A percentile compares a stretch with the other conserved stretches of the same genome.
Evolutionary conservation across 2,113 vertebrate species (phyloP).

Genomic region (human): DNA sequence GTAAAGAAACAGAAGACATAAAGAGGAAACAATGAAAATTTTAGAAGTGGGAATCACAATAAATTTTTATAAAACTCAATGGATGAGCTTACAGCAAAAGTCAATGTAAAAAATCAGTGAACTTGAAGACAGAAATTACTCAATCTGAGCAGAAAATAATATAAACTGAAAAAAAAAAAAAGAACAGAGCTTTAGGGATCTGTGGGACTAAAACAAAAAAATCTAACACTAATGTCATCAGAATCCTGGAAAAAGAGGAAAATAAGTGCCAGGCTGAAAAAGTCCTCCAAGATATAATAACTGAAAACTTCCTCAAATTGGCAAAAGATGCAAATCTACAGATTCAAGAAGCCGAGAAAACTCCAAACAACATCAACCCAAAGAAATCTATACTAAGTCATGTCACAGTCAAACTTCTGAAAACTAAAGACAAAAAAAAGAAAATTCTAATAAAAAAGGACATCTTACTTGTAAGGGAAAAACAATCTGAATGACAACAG

Average conservation of each 20-base stretch:
- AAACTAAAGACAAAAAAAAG: background rate
- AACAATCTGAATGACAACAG: background rate
- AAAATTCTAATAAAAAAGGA: background rate
- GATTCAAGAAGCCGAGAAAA: background rate
- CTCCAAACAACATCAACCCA: background rate
- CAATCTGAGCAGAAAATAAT: background rate
- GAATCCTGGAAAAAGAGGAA: background rate
- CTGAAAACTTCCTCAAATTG: background rate
- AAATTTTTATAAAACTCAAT: background rate
- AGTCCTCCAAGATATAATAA: background rate
- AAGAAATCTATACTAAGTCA: background rate
- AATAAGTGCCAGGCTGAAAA: background rate
- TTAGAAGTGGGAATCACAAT: background rate
- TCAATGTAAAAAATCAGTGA: background rate
- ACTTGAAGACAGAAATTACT: background rate
- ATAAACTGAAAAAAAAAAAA: background rate
- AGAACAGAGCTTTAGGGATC: background rate
- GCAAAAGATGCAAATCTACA: background rate
- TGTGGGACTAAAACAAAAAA: background rate
- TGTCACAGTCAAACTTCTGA: background rate
- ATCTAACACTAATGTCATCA: background rate
- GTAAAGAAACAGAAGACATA: background rate
- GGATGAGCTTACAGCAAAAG: background rate
- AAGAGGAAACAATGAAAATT: background rate
- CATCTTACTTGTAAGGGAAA: background rate